Base-by-base conservation (phyloP, 2,113 vertebrate genomes). In the Larimichthys polyactis region DNA sequence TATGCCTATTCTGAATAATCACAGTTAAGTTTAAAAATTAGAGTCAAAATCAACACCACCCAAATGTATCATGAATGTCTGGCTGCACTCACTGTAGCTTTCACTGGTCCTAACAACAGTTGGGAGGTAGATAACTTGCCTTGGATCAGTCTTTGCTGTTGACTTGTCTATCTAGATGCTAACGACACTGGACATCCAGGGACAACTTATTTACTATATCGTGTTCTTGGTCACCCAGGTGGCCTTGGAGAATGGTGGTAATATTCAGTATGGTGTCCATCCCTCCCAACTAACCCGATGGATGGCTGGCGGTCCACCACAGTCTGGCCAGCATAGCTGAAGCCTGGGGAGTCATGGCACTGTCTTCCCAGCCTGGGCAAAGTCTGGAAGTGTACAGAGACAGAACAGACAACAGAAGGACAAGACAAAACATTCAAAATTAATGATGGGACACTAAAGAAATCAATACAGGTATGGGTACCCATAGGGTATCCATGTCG, bases 251-350 rank as follows among this genome's bases (percentile, higher is more conserved):
- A 69, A 66, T 86, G 32, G 71, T 14, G n/a, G 67, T 67, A 87
- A 84, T 62, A 75, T 77, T 63, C 44, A 75, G 64, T 17, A 16
- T 65, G 52, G 67, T 78, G 51, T 79, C 65, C 90, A 92, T 94
- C 64, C 69, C 87, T 78, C 62, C 57, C 68, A 64, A 68, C 84
- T 89, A 89, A 40, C 84, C 72, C 57, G 72, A 85, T 22, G 85
- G 72, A 81, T 70, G 73, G 44, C 36, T 51, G 54, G 79, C 29
- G 49, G 75, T 75, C 90, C 80, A 70, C 85, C 79, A 75, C 36
- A 69, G 69, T 77, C 75, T 69, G 73, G 51, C 59, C 19, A 24
- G 62, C n/a, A 12, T 14, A 36, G 55, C 12, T 24, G 71, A 58
- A 70, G 72, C 71, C 67, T 79, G 65, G 46, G 68, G 63, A 75